Percentiles rank a stretch among this genome's conserved stretches.
These are phyloP conservation scores for Gymnosoma rotundatum DNA, from an alignment of 2,888 invertebrate species.

Conservation along the genomic window DNA sequence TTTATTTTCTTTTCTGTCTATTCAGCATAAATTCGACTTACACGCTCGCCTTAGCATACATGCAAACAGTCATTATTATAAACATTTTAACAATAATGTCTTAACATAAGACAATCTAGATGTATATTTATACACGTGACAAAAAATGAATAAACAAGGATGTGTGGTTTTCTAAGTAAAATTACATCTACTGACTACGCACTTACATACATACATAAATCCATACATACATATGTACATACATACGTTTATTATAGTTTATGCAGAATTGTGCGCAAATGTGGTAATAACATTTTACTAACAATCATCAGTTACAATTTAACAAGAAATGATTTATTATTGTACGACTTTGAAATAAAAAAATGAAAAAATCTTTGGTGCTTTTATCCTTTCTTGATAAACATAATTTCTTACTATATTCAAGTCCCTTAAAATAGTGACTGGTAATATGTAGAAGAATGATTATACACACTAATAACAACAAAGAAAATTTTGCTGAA, in stretches of 20 bases:
- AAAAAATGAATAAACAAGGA: slow-evolving; percentile 36
- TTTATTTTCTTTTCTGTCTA: too few relatives aligned
- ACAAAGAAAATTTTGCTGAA: neutral
- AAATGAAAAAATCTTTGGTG: neutral
- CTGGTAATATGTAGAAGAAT: neutral
- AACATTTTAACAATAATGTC: neutral
- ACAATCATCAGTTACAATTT: slow-evolving; percentile 18
- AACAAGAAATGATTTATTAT: slow-evolving; percentile 16
- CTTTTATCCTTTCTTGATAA: neutral
- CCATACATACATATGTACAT: too few relatives aligned
- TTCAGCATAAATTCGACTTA: too few relatives aligned
- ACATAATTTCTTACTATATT: neutral
- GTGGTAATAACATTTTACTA: slow-evolving; percentile 51
- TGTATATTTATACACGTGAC: neutral
- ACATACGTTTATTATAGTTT: neutral
- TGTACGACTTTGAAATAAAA: slow-evolving; percentile 4
- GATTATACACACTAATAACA: neutral
- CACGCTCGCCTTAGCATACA: too few relatives aligned
- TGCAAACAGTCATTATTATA: too few relatives aligned
- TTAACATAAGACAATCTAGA: slow-evolving; percentile 10
- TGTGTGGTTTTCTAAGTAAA: slow-evolving; percentile 37
- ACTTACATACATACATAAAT: neutral
- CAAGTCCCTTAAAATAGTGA: too few relatives aligned
- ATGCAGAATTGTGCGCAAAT: slow-evolving; percentile 3
- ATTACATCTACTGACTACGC: neutral